Percentiles rank a stretch among this genome's conserved stretches.
These are phyloP conservation scores for Drosophila prosaltans DNA, from an alignment of 1,140 invertebrate genomes.

Conservation along the genomic window DNA sequence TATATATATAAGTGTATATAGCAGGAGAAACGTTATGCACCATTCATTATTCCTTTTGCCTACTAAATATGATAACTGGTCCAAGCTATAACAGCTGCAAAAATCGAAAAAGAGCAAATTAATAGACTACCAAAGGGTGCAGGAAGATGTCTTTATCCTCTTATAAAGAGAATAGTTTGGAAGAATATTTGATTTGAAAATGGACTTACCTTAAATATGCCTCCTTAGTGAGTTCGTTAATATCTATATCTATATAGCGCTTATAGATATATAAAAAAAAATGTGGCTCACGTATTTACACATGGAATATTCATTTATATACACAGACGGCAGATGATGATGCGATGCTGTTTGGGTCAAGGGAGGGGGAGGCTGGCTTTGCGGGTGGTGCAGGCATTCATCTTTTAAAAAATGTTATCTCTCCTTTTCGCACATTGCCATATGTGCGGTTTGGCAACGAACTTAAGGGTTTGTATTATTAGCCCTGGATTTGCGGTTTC, in stretches of 20 bases:
- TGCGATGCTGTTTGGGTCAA: conserved; percentile 35
- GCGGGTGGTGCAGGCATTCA: conserved; percentile 10
- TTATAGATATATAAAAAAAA: conserved; percentile 76
- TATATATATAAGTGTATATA: conserved; percentile 43
- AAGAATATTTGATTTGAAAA: too few species aligned
- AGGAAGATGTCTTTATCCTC: too few species aligned
- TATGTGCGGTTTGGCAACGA: conserved; percentile 44
- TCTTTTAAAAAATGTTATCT: conserved; percentile 44
- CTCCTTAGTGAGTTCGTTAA: conserved; percentile 69
- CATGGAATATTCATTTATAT: conserved; percentile 70
- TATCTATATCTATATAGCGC: conserved; percentile 62
- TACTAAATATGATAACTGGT: conserved; percentile 78
- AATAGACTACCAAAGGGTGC: not conserved
- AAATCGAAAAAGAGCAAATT: not conserved
- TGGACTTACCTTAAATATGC: conserved; percentile 65
- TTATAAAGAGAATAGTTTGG: too few species aligned
- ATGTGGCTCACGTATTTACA: conserved; percentile 67
- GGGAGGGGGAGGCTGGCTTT: not conserved
- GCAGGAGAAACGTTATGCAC: conserved; percentile 65
- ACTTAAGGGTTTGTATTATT: conserved; percentile 58
- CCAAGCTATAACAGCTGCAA: conserved; percentile 62
- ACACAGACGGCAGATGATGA: conserved; percentile 44
- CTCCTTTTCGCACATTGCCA: conserved; percentile 35
- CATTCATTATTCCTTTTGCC: conserved; percentile 77
- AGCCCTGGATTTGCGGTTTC: conserved; percentile 66